phyloP scores from a whole-genome alignment of 2,888 invertebrate species.

The Xylota sylvarum region DNA sequence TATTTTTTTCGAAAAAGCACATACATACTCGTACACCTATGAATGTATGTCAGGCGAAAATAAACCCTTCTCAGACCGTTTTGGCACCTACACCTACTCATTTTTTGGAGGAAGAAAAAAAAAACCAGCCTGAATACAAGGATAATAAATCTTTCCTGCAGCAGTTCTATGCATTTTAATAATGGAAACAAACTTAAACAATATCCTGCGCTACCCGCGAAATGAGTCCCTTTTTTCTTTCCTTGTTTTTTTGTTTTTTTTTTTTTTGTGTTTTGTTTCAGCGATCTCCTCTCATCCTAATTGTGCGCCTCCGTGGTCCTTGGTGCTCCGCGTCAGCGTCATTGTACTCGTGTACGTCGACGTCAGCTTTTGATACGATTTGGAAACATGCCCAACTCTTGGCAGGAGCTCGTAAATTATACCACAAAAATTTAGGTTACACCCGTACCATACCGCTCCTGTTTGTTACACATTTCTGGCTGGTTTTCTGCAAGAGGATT shows the following conservation, averaged over 20 bases:
- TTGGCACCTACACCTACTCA: constrained; percentile 45
- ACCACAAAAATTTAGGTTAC: constrained; percentile 68
- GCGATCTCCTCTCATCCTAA: neutral
- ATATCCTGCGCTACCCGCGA: constrained; percentile 40
- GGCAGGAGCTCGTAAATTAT: constrained; percentile 72
- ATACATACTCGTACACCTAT: no score
- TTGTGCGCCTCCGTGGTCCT: neutral
- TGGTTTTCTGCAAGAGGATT: constrained; percentile 19
- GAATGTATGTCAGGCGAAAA: constrained; percentile 10
- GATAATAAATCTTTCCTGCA: constrained; percentile 64
- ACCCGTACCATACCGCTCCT: constrained; percentile 22
- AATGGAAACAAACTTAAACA: constrained; percentile 66
- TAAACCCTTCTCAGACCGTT: constrained; percentile 28
- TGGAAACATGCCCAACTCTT: constrained; percentile 71
- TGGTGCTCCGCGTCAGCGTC: neutral
- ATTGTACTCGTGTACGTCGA: constrained; percentile 23
- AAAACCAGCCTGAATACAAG: constrained; percentile 11
- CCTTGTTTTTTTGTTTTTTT: no score
- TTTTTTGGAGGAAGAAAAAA: neutral
- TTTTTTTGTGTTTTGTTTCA: neutral
- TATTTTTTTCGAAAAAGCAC: neutral
- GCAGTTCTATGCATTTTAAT: constrained; percentile 58
- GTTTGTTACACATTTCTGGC: constrained; percentile 44
- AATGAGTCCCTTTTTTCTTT: constrained; percentile 21
- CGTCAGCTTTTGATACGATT: constrained; percentile 52